phyloP scores from a whole-genome alignment of 2,797 vertebrate species.

The Emys orbicularis region DNA sequence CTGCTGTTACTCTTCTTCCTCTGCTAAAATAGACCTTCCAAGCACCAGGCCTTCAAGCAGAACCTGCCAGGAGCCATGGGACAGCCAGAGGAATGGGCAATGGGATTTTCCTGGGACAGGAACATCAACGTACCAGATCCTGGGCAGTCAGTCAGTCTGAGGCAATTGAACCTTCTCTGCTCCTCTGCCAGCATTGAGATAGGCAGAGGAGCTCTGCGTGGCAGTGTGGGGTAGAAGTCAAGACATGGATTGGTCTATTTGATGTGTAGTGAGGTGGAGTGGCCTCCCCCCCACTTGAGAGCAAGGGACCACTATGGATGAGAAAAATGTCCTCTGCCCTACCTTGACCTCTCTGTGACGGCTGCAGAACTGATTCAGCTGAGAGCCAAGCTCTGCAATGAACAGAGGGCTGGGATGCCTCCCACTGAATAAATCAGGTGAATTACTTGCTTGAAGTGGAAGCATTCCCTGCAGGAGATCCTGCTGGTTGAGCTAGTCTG shows the following conservation, averaged over 20 bases:
- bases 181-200: not conserved
- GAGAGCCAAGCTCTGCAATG: not conserved
- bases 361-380: not conserved
- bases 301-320: too few relatives aligned
- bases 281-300: too few relatives aligned
- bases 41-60: not conserved
- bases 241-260: not conserved
- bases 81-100: slow-evolving; percentile 10
- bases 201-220: too few relatives aligned
- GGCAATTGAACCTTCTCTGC: not conserved
- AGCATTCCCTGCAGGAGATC: too few relatives aligned
- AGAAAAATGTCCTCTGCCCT: too few relatives aligned
- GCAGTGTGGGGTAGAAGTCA: too few relatives aligned
- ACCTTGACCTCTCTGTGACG: not conserved
- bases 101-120: not conserved
- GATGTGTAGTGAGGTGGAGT: too few relatives aligned
- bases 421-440: too few relatives aligned
- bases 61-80: not conserved
- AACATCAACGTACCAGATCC: not conserved
- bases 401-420: too few relatives aligned
- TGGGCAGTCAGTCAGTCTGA: not conserved
- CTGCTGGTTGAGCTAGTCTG: too few relatives aligned
- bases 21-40: not conserved
- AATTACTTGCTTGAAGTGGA: too few relatives aligned
- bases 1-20: not conserved